Evolutionary conservation across 2,797 vertebrate species (phyloP).

Genomic region (Erethizon dorsatum): DNA sequence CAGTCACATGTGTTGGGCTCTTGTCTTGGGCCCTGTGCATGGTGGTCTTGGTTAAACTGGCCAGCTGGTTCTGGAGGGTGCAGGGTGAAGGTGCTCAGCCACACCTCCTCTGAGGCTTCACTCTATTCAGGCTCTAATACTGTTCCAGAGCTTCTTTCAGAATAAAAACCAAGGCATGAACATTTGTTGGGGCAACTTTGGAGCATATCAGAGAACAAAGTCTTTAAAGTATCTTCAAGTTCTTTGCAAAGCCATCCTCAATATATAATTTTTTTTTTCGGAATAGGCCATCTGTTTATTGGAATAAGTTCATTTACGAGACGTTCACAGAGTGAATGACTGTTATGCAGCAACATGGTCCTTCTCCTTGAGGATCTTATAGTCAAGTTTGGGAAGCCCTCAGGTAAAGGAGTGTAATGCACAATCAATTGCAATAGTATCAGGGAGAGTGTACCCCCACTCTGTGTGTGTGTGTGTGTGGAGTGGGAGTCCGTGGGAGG

Average conservation of each 20-base stretch:
- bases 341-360: not conserved
- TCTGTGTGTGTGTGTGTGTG: not conserved
- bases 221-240: not conserved
- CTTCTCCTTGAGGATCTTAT: not conserved
- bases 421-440: not conserved
- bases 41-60: not conserved
- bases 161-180: not conserved
- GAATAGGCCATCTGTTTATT: constrained; percentile 47
- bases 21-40: not conserved
- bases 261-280: not conserved
- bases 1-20: too few species aligned
- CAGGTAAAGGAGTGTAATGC: not conserved
- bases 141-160: constrained; percentile 16
- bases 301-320: constrained; percentile 30
- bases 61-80: not conserved
- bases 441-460: not conserved
- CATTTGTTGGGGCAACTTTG: not conserved
- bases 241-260: constrained; percentile 7
- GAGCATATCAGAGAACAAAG: not conserved
- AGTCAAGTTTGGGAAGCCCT: not conserved
- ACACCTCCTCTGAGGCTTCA: not conserved
- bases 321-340: not conserved
- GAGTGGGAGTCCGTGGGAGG: not conserved
- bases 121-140: not conserved
- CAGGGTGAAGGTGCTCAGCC: not conserved